Evolutionary conservation across 2,113 vertebrate species (phyloP).

Genomic region (Puffinus mauretanicus): DNA sequence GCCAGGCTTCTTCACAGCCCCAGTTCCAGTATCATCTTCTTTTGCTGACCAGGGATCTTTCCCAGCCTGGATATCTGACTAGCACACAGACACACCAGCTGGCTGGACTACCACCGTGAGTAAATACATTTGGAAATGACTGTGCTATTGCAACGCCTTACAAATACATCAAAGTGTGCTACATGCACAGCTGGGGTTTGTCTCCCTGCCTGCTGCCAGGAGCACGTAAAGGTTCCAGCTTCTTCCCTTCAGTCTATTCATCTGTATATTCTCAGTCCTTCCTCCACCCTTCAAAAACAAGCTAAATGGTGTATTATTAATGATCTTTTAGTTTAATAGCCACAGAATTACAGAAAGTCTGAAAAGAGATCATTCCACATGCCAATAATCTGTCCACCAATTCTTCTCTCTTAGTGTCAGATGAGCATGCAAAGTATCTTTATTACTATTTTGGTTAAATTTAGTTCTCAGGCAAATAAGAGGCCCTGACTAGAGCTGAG

Average conservation of each 20-base stretch:
- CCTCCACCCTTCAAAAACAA: conserved; percentile 3
- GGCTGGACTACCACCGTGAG: neutral
- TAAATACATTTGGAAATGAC: conserved; percentile 29
- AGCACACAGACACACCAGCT: neutral
- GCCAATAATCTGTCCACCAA: neutral
- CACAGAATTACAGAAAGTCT: neutral
- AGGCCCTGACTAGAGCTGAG: conserved; percentile 24
- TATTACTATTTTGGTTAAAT: conserved; percentile 4
- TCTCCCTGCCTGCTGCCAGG: conserved; percentile 40
- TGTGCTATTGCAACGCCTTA: neutral
- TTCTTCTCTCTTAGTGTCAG: conserved; percentile 6
- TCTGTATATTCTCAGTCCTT: neutral
- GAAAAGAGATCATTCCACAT: neutral
- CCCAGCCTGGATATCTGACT: neutral
- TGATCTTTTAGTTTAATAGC: conserved; percentile 5
- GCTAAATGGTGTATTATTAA: neutral
- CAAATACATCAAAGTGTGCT: conserved; percentile 17
- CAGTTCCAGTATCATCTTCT: neutral
- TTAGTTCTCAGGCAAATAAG: conserved; percentile 55
- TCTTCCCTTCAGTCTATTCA: neutral
- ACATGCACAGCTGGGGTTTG: conserved; percentile 21
- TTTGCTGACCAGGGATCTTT: conserved; percentile 6
- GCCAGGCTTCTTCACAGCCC: neutral
- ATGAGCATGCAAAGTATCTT: conserved; percentile 21
- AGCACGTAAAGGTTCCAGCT: neutral